Base-by-base conservation (phyloP, 2,888 invertebrate genomes). In the Dusona sp. region DNA sequence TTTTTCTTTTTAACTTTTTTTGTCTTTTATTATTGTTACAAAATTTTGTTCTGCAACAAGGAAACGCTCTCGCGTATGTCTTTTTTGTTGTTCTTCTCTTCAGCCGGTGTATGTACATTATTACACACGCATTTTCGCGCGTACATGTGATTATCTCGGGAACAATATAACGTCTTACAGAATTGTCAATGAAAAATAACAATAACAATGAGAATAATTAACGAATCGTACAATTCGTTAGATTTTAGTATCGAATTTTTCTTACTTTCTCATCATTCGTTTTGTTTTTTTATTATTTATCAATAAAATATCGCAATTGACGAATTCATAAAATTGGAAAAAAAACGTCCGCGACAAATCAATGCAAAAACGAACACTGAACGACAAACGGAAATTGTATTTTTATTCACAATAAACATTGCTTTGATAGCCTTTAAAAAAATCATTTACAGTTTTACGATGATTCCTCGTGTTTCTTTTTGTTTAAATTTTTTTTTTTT, bases 381-480 rank as follows among this genome's bases (percentile, higher is more conserved):
- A 83, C 64, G 73, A n/a, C 42, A 19, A 29, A 79, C 72, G n/a
- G 16, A 67, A 19, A 25, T 33, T n/a, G 19, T 11, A 38, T 73
- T 80, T 29, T n/a, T 61, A 22, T 68, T 48, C 36, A 72, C n/a
- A 80, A 86, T 73, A 16, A 33, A 67, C 8, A 65, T 25, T 48
- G 16, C n/a, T 54, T 74, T 22, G 75, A 7, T 19, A 88, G 89
- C 87, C 88, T 88, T 89, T 90, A 89, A 79, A 42, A 84, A 74
- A 80, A 91, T 87, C 88, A 72, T 88, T 90, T 88, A 87, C 88
- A 79, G 57, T 83, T 86, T 78, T 42, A 86, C 86, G 78, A 84
- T 74, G 79, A 79, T 79, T 83, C 64, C 81, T 83, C 25, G 25
- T 84, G 61, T 79, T 78, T 29, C n/a, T 70, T n/a, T 45, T 54